phyloP scores from a whole-genome alignment of 2,797 vertebrate species.

The Schizopygopsis pylzovi region DNA sequence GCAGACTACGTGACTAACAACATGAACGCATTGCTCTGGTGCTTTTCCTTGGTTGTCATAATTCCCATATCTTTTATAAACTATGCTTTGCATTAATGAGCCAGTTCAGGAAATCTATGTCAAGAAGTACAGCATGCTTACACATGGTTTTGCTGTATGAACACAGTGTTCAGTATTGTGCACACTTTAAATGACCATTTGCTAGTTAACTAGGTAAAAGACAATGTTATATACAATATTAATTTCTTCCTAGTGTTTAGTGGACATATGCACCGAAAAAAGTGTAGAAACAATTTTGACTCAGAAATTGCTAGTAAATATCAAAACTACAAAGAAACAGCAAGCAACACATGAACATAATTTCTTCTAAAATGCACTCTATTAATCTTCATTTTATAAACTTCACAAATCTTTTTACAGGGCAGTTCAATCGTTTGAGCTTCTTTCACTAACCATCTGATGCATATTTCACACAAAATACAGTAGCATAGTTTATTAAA shows the following conservation, averaged over 20 bases:
- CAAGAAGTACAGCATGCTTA: not conserved
- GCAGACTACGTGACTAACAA: not conserved
- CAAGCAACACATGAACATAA: too few relatives aligned
- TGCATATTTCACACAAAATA: not conserved
- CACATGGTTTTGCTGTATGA: not conserved
- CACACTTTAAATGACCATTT: not conserved
- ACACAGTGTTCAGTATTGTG: not conserved
- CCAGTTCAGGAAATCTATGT: not conserved
- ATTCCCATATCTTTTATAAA: not conserved
- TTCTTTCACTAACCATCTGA: not conserved
- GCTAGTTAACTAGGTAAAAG: not conserved
- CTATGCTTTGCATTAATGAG: not conserved
- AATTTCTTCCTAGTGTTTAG: not conserved
- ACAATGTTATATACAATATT: not conserved
- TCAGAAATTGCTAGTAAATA: too few relatives aligned
- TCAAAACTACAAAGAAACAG: too few relatives aligned
- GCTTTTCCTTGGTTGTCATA: constrained; percentile 8
- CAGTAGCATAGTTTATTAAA: not conserved
- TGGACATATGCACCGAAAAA: too few relatives aligned
- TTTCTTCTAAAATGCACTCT: too few relatives aligned
- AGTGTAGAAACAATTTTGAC: too few relatives aligned
- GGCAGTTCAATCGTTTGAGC: not conserved
- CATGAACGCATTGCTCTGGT: not conserved
- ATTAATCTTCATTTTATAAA: too few relatives aligned
- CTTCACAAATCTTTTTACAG: too few relatives aligned